Evolutionary conservation across 2,888 invertebrate genomes (phyloP).

Genomic region (Pristionchus maxplancki): DNA sequence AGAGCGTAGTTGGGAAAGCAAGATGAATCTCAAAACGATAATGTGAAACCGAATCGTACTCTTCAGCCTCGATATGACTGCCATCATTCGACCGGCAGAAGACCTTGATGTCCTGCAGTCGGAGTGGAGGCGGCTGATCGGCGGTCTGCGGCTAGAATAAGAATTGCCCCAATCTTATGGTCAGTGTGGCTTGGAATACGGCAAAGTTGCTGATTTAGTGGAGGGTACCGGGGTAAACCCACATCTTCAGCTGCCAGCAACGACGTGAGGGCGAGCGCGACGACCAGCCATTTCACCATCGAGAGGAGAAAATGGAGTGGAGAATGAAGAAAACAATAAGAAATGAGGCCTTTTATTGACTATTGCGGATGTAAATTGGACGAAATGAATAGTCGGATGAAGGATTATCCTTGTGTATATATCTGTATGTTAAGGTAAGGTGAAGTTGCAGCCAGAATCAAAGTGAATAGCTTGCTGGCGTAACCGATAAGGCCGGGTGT

Average conservation of each 20-base stretch:
- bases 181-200: no score
- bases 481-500: no score
- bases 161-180: no score
- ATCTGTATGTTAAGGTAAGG: no score
- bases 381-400: not conserved
- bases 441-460: no score
- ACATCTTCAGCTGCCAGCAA: not conserved
- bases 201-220: no score
- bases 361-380: not conserved
- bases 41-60: no score
- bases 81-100: not conserved
- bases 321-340: not conserved
- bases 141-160: no score
- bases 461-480: no score
- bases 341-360: not conserved
- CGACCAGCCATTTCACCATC: not conserved
- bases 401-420: not conserved
- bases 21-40: not conserved
- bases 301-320: not conserved
- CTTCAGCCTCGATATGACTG: not conserved
- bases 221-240: not conserved
- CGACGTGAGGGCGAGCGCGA: not conserved
- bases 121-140: no score
- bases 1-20: not conserved
- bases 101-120: not conserved